Percentiles rank a stretch among this genome's conserved stretches.
Conservation (phyloP, 2,888 invertebrate genomes). For the Morpho deidamia region DNA sequence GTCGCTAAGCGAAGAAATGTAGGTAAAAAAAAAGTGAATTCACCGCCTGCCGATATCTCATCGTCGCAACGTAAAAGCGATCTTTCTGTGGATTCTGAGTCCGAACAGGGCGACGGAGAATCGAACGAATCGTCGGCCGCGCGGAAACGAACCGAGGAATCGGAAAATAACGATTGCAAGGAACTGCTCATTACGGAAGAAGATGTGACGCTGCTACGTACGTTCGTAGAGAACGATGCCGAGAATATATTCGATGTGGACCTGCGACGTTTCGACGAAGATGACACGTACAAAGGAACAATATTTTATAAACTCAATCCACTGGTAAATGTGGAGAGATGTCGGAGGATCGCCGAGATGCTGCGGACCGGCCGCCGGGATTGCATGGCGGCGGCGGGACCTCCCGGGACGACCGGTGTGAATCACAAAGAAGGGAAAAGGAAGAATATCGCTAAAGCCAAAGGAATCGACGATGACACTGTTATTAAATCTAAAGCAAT, state of each 20-base stretch:
- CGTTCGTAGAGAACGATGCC: constrained; percentile 28
- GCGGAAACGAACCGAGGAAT: background rate
- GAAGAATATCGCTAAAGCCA: no score
- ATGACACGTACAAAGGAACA: constrained; percentile 33
- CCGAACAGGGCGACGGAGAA: background rate
- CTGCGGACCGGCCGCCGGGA: constrained; percentile 20
- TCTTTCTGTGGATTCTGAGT: no score
- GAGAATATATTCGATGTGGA: constrained; percentile 31
- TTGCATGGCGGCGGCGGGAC: no score
- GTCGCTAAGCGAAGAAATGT: no score
- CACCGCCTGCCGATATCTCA: no score
- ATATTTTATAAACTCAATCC: constrained; percentile 49
- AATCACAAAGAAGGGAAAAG: no score
- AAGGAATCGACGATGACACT: no score
- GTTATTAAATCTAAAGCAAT: no score
- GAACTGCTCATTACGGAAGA: constrained; percentile 39
- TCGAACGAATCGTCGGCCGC: background rate
- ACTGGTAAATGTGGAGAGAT: constrained; percentile 30
- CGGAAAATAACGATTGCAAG: constrained; percentile 18
- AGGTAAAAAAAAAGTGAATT: no score
- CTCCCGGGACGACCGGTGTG: background rate
- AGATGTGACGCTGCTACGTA: constrained; percentile 34
- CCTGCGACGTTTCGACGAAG: constrained; percentile 35
- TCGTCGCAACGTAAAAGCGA: no score
- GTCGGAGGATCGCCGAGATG: background rate